Conservation (phyloP, 1,140 invertebrate species). For the Bombus pascuorum region DNA sequence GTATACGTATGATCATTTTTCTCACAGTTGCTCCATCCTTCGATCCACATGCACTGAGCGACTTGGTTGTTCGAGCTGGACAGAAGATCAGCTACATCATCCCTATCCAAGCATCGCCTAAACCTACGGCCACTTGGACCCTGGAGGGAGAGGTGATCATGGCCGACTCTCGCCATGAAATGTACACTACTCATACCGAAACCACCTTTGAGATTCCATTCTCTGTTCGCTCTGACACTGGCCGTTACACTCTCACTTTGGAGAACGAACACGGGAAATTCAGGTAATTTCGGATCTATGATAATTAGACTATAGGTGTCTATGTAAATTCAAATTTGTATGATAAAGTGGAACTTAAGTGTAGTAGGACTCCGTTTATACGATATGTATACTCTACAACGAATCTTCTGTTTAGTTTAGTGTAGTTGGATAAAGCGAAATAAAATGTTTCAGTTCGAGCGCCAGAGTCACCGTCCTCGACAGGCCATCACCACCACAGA, state of each 20-base stretch:
- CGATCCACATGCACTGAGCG: conserved; percentile 91
- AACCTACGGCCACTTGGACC: conserved; percentile 93
- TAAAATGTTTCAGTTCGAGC: conserved; percentile 84
- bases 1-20: background rate
- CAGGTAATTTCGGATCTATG: conserved; percentile 64
- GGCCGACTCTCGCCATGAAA: conserved; percentile 80
- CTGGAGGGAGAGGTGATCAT: conserved; percentile 91
- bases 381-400: too few species aligned
- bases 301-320: too few species aligned
- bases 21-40: conserved; percentile 90
- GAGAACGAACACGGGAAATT: conserved; percentile 92
- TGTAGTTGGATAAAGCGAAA: background rate
- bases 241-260: conserved; percentile 92
- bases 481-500: conserved; percentile 93
- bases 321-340: too few species aligned
- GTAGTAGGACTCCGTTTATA: too few species aligned
- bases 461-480: conserved; percentile 95
- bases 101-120: conserved; percentile 93
- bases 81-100: conserved; percentile 94
- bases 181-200: conserved; percentile 87
- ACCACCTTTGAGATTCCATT: conserved; percentile 94
- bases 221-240: conserved; percentile 91
- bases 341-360: too few species aligned
- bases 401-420: too few species aligned
- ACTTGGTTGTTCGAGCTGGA: conserved; percentile 94